A percentile compares a stretch with the other conserved stretches of the same genome.
phyloP scores from a whole-genome alignment of 2,797 vertebrate species.

The Darevskia nairensis region DNA sequence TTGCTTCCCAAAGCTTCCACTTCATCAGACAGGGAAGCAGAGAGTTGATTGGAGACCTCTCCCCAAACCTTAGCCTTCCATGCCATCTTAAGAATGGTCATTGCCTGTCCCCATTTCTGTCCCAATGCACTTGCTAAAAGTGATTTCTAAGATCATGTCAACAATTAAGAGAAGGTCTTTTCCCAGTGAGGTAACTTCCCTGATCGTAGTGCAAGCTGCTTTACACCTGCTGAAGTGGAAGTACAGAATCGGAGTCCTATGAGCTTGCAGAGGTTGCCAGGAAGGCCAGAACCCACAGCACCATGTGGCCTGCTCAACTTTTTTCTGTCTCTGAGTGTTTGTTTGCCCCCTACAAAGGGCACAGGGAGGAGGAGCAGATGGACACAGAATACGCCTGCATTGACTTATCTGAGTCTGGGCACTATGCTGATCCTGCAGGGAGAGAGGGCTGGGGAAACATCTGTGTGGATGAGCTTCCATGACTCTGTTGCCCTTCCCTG shows the following conservation, averaged over 20 bases:
- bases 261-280: not conserved
- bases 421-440: slow-evolving; percentile 20
- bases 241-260: not conserved
- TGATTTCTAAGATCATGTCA: not conserved
- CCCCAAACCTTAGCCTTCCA: not conserved
- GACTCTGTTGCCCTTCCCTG: slow-evolving; percentile 18
- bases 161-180: not conserved
- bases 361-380: slow-evolving; percentile 15
- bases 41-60: not conserved
- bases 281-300: not conserved
- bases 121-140: not conserved
- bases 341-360: slow-evolving; percentile 19
- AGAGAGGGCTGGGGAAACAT: slow-evolving; percentile 13
- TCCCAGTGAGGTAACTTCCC: not conserved
- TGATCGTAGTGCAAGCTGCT: not conserved
- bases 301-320: not conserved
- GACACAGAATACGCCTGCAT: not conserved
- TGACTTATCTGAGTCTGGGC: slow-evolving; percentile 12
- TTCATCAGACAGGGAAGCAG: not conserved
- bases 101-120: not conserved
- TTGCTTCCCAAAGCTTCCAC: not conserved
- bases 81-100: not conserved
- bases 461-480: slow-evolving; percentile 12
- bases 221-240: not conserved
- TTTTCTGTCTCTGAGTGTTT: not conserved